phyloP scores from a whole-genome alignment of 2,888 invertebrate species.

The Epinotia bilunana region DNA sequence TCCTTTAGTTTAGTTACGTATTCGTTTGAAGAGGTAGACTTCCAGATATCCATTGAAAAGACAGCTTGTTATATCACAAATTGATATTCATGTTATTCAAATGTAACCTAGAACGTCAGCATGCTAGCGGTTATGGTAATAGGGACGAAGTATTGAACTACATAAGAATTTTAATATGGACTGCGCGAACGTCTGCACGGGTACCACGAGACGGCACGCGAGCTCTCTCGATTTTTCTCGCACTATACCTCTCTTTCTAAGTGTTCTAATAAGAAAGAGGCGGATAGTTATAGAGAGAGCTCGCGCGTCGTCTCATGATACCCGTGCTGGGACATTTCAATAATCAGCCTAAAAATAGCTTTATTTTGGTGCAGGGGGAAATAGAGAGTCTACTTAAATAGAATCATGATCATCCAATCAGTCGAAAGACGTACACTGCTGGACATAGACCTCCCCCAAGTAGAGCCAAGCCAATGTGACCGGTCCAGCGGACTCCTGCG shows the following conservation, averaged over 20 bases:
- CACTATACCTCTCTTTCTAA: too few relatives aligned
- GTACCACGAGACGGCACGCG: too few relatives aligned
- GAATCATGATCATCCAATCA: not conserved
- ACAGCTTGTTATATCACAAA: slow-evolving; percentile 45
- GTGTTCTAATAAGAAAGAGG: too few relatives aligned
- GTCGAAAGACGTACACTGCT: too few relatives aligned
- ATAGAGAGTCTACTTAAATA: not conserved
- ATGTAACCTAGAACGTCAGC: slow-evolving; percentile 61
- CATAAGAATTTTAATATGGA: slow-evolving; percentile 43
- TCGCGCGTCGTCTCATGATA: too few relatives aligned
- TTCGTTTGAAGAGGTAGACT: not conserved
- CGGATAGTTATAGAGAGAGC: too few relatives aligned
- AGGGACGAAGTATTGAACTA: slow-evolving; percentile 57
- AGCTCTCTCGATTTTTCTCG: too few relatives aligned
- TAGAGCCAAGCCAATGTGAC: too few relatives aligned
- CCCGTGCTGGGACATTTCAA: slow-evolving; percentile 20
- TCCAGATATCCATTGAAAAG: slow-evolving; percentile 38
- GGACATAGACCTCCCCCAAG: too few relatives aligned
- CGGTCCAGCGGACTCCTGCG: too few relatives aligned
- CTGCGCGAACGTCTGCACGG: slow-evolving; percentile 22
- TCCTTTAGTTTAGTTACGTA: not conserved
- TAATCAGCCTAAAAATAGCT: slow-evolving; percentile 34
- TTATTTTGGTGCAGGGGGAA: not conserved
- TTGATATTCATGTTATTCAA: slow-evolving; percentile 64
- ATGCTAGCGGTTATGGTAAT: slow-evolving; percentile 64